Conservation (phyloP, 2,797 vertebrate species). For the Parauchenoglanis ngamensis region DNA sequence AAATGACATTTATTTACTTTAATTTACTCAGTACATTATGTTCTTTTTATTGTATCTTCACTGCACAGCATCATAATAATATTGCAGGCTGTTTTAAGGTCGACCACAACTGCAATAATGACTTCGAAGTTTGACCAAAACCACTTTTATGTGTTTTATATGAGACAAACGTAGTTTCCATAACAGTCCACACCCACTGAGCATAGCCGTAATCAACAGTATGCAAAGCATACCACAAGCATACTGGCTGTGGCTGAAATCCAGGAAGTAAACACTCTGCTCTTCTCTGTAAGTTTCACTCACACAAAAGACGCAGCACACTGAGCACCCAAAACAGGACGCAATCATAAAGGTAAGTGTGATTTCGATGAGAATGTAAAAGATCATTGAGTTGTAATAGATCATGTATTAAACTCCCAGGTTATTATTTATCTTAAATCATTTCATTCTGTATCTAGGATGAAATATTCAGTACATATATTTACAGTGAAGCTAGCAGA, state of each 20-base stretch:
- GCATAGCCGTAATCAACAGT: not conserved
- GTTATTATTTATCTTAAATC: not conserved
- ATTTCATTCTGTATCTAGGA: not conserved
- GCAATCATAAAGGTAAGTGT: not conserved
- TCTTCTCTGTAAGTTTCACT: not conserved
- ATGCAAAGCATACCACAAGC: not conserved
- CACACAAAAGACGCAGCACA: not conserved
- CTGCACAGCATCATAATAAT: not conserved
- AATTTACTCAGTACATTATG: not conserved
- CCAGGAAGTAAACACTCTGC: conserved; percentile 22
- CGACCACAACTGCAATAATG: not conserved
- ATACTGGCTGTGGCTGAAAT: not conserved
- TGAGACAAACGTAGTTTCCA: not conserved
- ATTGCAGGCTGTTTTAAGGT: not conserved
- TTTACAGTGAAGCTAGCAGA: not conserved
- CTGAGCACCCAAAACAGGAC: not conserved
- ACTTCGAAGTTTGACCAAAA: not conserved
- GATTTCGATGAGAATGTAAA: not conserved
- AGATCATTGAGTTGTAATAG: not conserved
- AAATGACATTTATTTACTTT: not conserved
- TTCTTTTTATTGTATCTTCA: not conserved
- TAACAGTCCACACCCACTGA: not conserved
- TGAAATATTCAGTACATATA: too few relatives aligned
- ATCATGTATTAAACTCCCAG: not conserved
- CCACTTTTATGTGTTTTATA: not conserved